Evolutionary conservation across 2,888 invertebrate genomes (phyloP).

Genomic region (Actias luna): DNA sequence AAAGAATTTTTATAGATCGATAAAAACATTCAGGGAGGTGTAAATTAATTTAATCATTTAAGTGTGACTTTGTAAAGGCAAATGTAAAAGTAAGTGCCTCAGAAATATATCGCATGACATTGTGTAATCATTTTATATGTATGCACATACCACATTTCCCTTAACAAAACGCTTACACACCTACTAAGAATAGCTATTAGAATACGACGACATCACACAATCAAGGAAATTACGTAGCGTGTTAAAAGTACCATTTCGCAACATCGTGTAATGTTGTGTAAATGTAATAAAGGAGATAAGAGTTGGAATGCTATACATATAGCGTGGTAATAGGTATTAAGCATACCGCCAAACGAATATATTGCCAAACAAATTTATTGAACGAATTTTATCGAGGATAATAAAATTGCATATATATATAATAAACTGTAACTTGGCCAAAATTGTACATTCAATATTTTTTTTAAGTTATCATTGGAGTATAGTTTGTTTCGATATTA

Average conservation of each 20-base stretch:
- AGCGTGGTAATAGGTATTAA: slow-evolving; percentile 5
- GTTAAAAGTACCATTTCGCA: slow-evolving; percentile 43
- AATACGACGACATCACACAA: slow-evolving; percentile 38
- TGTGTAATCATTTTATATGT: slow-evolving; percentile 1
- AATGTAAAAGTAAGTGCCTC: background rate
- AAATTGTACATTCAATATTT: no score
- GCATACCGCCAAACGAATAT: background rate
- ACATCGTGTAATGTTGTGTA: slow-evolving; percentile 47
- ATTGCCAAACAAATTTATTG: background rate
- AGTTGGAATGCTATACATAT: slow-evolving; percentile 13
- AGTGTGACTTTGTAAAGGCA: background rate
- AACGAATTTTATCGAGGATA: background rate
- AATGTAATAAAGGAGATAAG: slow-evolving; percentile 42
- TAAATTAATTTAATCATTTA: background rate
- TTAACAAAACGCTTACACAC: slow-evolving; percentile 22
- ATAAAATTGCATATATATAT: background rate
- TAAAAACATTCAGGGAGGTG: no score
- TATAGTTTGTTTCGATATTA: no score
- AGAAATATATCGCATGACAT: background rate
- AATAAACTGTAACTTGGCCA: no score
- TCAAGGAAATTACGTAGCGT: slow-evolving; percentile 45
- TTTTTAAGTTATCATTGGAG: no score
- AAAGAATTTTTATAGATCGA: no score
- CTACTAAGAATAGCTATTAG: slow-evolving; percentile 39
- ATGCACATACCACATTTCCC: background rate